Percentiles rank a stretch among this genome's conserved stretches.
These are phyloP conservation scores for Acromyrmex charruanus DNA, from an alignment of 1,140 invertebrate species.

Conservation along the genomic window DNA sequence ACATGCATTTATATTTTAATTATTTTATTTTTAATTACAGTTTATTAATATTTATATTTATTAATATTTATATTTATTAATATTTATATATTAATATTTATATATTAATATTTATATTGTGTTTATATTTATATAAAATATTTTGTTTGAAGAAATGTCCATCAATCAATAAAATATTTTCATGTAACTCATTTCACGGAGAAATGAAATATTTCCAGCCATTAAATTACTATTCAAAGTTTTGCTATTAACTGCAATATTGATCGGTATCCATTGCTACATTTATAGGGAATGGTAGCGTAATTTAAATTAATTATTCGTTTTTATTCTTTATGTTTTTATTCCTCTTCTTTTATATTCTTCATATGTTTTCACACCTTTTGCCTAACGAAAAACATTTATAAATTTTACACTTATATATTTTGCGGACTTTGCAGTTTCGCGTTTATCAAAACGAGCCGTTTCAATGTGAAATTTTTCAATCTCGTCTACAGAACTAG, in stretches of 20 bases:
- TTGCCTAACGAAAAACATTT: background rate
- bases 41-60: background rate
- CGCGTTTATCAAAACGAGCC: background rate
- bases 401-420: constrained; percentile 3
- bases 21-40: too few species aligned
- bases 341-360: background rate
- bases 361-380: background rate
- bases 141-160: background rate
- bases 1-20: too few species aligned
- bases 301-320: background rate
- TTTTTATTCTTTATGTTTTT: background rate
- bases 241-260: constrained; percentile 24
- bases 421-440: background rate
- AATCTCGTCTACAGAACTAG: background rate
- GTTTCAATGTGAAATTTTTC: background rate
- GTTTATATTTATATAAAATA: background rate
- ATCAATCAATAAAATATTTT: background rate
- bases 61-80: background rate
- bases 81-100: background rate
- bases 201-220: constrained; percentile 2
- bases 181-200: background rate
- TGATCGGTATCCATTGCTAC: constrained; percentile 22
- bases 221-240: constrained; percentile 7
- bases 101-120: background rate
- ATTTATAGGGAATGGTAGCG: constrained; percentile 18